These are phyloP conservation scores for Diplodus sargus DNA, from an alignment of 2,797 vertebrate species.

Conservation along the genomic window DNA sequence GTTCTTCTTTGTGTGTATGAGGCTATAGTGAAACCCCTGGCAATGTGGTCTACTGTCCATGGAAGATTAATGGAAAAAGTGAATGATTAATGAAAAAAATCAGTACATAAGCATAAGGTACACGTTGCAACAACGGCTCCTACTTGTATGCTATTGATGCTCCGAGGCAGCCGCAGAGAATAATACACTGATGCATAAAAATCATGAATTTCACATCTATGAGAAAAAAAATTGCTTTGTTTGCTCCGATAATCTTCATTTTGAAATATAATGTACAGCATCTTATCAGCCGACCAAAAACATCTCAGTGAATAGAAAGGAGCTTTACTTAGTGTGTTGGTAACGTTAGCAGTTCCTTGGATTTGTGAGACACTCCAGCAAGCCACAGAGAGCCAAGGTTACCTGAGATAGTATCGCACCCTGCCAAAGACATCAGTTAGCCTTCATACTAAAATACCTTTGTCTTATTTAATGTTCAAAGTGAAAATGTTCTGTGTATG, in stretches of 20 bases:
- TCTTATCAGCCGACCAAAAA: too few relatives aligned
- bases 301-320: too few relatives aligned
- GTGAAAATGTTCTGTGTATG: too few relatives aligned
- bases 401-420: background rate
- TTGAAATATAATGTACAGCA: too few relatives aligned
- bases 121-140: background rate
- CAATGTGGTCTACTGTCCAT: background rate
- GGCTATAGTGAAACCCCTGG: constrained; percentile 6
- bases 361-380: background rate
- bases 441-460: too few relatives aligned
- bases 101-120: constrained; percentile 16
- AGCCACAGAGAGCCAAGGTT: background rate
- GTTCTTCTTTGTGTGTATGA: constrained; percentile 39
- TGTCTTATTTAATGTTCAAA: background rate
- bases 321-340: too few relatives aligned
- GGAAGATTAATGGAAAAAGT: too few relatives aligned
- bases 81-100: background rate
- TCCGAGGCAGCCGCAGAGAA: background rate
- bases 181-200: background rate
- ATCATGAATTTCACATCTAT: background rate
- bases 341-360: background rate
- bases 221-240: background rate
- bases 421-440: too few relatives aligned
- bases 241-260: background rate
- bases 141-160: background rate